phyloP scores from a whole-genome alignment of 2,888 invertebrate genomes.

The Trisateles emortualis region DNA sequence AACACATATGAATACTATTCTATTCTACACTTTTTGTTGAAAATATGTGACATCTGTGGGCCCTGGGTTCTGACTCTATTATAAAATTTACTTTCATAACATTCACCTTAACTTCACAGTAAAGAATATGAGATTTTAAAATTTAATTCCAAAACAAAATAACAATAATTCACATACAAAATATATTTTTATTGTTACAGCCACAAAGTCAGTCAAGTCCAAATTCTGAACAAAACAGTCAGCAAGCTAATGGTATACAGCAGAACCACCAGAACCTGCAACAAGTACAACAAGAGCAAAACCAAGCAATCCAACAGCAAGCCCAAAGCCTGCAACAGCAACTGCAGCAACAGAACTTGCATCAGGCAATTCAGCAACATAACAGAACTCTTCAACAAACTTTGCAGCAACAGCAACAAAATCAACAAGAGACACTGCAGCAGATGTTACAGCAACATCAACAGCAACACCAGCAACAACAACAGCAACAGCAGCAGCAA shows the following conservation, averaged over 20 bases:
- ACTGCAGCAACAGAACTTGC: slow-evolving; percentile 73
- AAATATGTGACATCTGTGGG: too few relatives aligned
- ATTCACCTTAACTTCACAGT: too few relatives aligned
- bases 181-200: slow-evolving; percentile 66
- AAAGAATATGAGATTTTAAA: too few relatives aligned
- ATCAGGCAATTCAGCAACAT: slow-evolving; percentile 66
- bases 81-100: too few relatives aligned
- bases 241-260: slow-evolving; percentile 81
- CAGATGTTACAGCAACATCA: slow-evolving; percentile 67
- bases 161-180: too few relatives aligned
- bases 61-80: too few relatives aligned
- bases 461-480: slow-evolving; percentile 63
- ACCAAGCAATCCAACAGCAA: slow-evolving; percentile 65
- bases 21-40: too few relatives aligned
- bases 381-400: slow-evolving; percentile 63
- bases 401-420: slow-evolving; percentile 66
- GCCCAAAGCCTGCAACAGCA: slow-evolving; percentile 65
- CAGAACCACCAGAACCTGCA: slow-evolving; percentile 74
- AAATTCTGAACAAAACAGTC: slow-evolving; percentile 78
- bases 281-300: slow-evolving; percentile 72
- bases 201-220: slow-evolving; percentile 84
- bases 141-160: too few relatives aligned
- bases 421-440: slow-evolving; percentile 57
- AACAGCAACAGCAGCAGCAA: slow-evolving; percentile 62
- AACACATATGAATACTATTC: too few relatives aligned